Conservation (phyloP, 1,140 invertebrate species). For the Pseudachorutes palmiensis region DNA sequence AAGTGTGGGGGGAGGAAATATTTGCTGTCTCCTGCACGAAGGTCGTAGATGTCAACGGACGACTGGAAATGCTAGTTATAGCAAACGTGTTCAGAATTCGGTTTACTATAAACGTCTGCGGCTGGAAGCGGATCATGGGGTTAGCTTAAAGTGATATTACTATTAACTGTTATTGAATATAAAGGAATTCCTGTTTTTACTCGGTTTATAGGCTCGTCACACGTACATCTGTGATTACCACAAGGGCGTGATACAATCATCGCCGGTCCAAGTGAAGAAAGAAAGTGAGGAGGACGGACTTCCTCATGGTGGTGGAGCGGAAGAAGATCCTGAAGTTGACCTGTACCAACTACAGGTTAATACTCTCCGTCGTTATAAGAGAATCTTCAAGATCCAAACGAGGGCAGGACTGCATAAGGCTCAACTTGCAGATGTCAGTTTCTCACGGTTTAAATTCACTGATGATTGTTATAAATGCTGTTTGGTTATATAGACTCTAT, state of each 20-base stretch:
- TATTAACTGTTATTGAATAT: neutral
- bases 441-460: neutral
- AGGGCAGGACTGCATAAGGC: slow-evolving; percentile 85
- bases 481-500: slow-evolving; percentile 62
- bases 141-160: slow-evolving; percentile 44
- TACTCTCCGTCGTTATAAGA: slow-evolving; percentile 83
- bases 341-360: slow-evolving; percentile 86
- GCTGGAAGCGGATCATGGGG: slow-evolving; percentile 73
- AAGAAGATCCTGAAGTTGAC: slow-evolving; percentile 82
- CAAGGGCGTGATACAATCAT: slow-evolving; percentile 88
- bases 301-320: slow-evolving; percentile 50
- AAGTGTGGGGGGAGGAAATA: slow-evolving; percentile 38
- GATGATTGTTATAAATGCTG: neutral
- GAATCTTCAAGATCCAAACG: slow-evolving; percentile 83
- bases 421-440: slow-evolving; percentile 87
- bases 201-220: slow-evolving; percentile 82
- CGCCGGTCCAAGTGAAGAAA: slow-evolving; percentile 72
- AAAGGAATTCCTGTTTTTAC: too few species aligned
- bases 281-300: slow-evolving; percentile 89
- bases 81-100: slow-evolving; percentile 91
- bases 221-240: slow-evolving; percentile 96
- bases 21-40: slow-evolving; percentile 89
- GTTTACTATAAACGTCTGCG: slow-evolving; percentile 85
- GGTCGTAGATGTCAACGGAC: slow-evolving; percentile 70
- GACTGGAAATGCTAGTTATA: slow-evolving; percentile 92